Base-by-base conservation (phyloP, 2,888 invertebrate genomes). In the Bursaphelenchus okinawaensis region DNA sequence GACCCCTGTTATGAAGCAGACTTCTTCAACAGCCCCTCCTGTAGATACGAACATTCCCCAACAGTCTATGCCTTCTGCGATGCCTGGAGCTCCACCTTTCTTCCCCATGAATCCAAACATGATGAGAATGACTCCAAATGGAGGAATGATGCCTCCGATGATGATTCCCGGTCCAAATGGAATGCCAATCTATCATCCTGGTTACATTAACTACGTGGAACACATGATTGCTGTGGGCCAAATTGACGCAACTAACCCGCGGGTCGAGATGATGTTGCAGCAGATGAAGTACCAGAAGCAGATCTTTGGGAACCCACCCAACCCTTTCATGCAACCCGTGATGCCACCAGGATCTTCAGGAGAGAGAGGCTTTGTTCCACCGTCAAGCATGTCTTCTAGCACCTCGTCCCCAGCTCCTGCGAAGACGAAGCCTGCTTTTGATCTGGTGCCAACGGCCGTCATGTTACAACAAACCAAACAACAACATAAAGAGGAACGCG, bases 401-500 rank as follows among this genome's bases (percentile, higher is more conserved):
- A 40, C 16, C 12, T 40, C 40, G 12, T 40, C 40, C 40, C 40
- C 40, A 16, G 40, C 40, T n/a, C 40, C 40, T 3, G n/a, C 40
- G 16, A 40, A n/a, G n/a, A 40, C n/a, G 40, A 40, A 40, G n/a
- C 40, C 40, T 16, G 40, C 40, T 40, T 40, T 59, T 27, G 60
- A 59, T 29, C 60, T 59, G 19, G 60, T 59, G 12, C 60, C 60
- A 29, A 59, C 60, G 19, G 60, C 60, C 19, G 60, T 59, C 22
- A 59, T 59, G 60, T 22, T 59, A 1, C 60, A 59, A 24, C 60
- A 50, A 19, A 23, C 60, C 12, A 59, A 50, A 4, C 40, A 40
- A n/a, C 40, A 40, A 40, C 40, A 40, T 4, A 40, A 40, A 40
- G 40, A 40, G 40, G 40, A 40, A 16, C 40, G 40, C 16, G 40